Evolutionary conservation across 2,888 invertebrate genomes (phyloP).

Genomic region (Hermaeophaga mercurialis): DNA sequence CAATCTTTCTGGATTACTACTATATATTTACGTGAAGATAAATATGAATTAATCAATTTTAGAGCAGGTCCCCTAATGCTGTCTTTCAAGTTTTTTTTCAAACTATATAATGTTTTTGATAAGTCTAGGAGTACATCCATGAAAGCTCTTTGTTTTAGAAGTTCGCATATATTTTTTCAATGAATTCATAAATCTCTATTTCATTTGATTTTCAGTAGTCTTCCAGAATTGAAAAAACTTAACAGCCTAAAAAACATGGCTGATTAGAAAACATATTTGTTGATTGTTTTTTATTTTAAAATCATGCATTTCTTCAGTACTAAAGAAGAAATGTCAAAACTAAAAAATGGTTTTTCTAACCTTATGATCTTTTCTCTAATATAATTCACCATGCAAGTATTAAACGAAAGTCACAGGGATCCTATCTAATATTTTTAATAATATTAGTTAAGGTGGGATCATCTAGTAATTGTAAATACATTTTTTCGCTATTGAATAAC

Average conservation of each 20-base stretch:
- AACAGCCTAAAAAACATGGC: conserved; percentile 9
- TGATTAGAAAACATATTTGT: conserved; percentile 3
- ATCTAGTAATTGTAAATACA: too few relatives aligned
- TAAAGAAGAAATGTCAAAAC: too few relatives aligned
- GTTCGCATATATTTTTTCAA: conserved; percentile 6
- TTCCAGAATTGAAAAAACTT: conserved; percentile 5
- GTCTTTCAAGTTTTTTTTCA: not conserved
- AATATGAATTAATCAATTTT: conserved; percentile 9
- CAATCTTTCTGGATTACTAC: conserved; percentile 2
- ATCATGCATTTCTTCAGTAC: too few relatives aligned
- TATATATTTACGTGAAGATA: conserved; percentile 1
- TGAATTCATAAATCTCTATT: conserved; percentile 13
- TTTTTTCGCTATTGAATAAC: too few relatives aligned
- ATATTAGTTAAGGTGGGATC: too few relatives aligned
- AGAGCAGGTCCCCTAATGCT: conserved; percentile 1
- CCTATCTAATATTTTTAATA: too few relatives aligned
- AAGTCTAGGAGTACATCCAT: conserved; percentile 7
- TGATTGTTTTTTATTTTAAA: too few relatives aligned
- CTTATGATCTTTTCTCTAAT: too few relatives aligned
- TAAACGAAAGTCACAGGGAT: too few relatives aligned
- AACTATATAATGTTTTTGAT: conserved; percentile 9
- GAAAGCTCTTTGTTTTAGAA: conserved; percentile 11
- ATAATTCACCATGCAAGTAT: too few relatives aligned
- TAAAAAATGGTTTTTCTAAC: too few relatives aligned
- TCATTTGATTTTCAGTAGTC: not conserved